A percentile compares a stretch with the other conserved stretches of the same genome.
Conservation (phyloP, 2,797 vertebrate genomes). For the Sylvilagus floridanus region DNA sequence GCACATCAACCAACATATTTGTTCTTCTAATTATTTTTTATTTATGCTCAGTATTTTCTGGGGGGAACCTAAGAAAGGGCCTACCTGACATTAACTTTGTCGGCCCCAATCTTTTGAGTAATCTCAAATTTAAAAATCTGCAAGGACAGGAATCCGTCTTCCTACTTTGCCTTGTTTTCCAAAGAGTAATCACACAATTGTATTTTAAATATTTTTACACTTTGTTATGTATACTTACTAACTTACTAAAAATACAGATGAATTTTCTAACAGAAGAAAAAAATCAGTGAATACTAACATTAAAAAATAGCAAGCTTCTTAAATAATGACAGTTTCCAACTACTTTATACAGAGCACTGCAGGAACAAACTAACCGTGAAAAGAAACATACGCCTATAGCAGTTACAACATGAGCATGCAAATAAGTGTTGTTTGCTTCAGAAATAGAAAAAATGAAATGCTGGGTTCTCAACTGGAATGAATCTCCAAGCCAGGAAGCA, state of each 20-base stretch:
- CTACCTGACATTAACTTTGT: slow-evolving; percentile 16
- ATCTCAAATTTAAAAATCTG: slow-evolving; percentile 57
- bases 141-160: not conserved
- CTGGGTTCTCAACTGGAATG: not conserved
- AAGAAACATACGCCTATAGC: not conserved
- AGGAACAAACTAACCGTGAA: slow-evolving; percentile 4
- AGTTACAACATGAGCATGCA: not conserved
- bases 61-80: not conserved
- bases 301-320: slow-evolving; percentile 15
- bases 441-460: slow-evolving; percentile 19
- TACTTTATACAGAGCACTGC: not conserved
- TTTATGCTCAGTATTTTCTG: slow-evolving; percentile 30
- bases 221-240: not conserved
- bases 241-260: slow-evolving; percentile 20
- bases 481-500: not conserved
- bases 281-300: not conserved
- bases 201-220: slow-evolving; percentile 9
- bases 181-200: not conserved
- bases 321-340: not conserved
- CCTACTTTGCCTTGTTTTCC: not conserved
- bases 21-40: slow-evolving; percentile 45
- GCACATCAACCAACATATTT: not conserved
- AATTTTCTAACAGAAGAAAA: slow-evolving; percentile 46
- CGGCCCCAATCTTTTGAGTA: not conserved
- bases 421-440: not conserved